These are phyloP conservation scores for Cinclus cinclus DNA, from an alignment of 2,113 vertebrate genomes.

Conservation along the genomic window DNA sequence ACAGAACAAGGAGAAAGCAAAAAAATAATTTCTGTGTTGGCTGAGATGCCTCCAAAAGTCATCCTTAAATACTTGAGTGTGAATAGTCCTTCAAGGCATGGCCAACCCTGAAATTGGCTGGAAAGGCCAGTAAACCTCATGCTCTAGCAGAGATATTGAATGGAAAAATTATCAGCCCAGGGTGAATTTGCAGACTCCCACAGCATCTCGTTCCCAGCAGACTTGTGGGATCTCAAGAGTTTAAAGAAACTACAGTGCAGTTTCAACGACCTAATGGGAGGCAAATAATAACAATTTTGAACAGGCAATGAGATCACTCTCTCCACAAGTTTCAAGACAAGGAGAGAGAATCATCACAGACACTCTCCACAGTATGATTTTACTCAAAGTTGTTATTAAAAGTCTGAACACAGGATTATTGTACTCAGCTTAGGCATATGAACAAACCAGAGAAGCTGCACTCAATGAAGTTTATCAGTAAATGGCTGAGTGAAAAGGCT, in stretches of 20 bases:
- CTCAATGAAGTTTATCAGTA: neutral
- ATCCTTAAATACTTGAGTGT: neutral
- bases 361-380: neutral
- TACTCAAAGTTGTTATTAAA: neutral
- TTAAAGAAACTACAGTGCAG: neutral
- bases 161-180: neutral
- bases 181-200: neutral
- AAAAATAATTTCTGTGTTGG: neutral
- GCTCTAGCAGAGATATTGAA: neutral
- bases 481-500: neutral
- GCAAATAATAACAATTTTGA: neutral
- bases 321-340: neutral
- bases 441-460: neutral
- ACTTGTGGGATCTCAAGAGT: neutral
- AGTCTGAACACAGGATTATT: neutral
- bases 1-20: neutral
- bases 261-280: neutral
- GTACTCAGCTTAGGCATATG: neutral
- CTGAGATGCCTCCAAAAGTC: neutral
- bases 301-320: neutral
- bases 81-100: neutral
- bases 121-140: neutral
- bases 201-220: neutral
- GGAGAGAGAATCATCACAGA: neutral
- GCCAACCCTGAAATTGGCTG: neutral